These are phyloP conservation scores for Sebastes miniatus DNA, from an alignment of 2,797 vertebrate genomes.

Conservation along the genomic window DNA sequence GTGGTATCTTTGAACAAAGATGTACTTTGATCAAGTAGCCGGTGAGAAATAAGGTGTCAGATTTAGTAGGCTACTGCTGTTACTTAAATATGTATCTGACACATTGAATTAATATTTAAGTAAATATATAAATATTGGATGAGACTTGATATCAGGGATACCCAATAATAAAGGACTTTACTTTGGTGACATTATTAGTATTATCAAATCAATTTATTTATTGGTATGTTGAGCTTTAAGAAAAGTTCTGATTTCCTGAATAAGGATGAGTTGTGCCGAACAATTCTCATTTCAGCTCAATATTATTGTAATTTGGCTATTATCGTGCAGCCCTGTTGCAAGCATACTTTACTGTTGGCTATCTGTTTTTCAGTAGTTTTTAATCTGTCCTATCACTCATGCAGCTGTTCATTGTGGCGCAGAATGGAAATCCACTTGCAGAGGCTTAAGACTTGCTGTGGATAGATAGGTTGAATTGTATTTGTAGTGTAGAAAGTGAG, in stretches of 20 bases:
- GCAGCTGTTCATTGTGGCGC: neutral
- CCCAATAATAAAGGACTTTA: neutral
- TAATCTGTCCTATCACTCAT: neutral
- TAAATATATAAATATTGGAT: neutral
- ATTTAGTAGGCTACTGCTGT: neutral
- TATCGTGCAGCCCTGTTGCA: neutral
- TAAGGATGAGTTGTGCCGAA: neutral
- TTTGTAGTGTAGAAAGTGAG: slow-evolving; percentile 29
- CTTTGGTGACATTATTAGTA: neutral
- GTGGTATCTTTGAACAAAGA: neutral
- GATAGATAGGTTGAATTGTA: neutral
- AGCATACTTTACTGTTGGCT: neutral
- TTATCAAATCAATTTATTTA: neutral
- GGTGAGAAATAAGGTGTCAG: neutral
- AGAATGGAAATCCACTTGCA: neutral
- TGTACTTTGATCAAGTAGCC: neutral
- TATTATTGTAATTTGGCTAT: neutral
- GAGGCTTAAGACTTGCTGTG: neutral
- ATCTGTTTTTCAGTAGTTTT: neutral
- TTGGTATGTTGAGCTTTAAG: neutral
- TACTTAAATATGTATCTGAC: neutral
- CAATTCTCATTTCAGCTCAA: neutral
- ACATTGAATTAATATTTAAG: neutral
- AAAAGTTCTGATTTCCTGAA: neutral
- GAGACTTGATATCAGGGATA: neutral